Conservation (phyloP, 2,888 invertebrate species). For the Sesia bembeciformis region DNA sequence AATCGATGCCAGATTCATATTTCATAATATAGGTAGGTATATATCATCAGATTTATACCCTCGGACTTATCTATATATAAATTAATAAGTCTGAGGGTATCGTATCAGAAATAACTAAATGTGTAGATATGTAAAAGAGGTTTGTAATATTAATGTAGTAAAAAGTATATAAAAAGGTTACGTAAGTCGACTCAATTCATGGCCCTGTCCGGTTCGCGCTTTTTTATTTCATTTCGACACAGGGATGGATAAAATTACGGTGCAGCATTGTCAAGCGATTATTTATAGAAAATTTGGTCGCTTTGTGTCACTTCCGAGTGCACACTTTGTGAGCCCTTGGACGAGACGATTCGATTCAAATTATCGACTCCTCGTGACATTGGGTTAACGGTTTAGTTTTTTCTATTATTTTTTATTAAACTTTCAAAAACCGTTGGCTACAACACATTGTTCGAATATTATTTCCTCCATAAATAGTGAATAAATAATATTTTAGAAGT, state of each 20-base stretch:
- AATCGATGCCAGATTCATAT: too few species aligned
- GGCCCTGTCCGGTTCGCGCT: conserved; percentile 30
- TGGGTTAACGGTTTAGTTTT: conserved; percentile 36
- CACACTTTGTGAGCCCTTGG: conserved; percentile 23
- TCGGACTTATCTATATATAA: too few species aligned
- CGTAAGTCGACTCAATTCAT: conserved; percentile 29
- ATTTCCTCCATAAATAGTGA: too few species aligned
- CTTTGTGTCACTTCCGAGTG: conserved; percentile 61
- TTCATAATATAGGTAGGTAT: too few species aligned
- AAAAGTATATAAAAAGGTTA: too few species aligned
- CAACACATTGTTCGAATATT: neutral
- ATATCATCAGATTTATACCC: too few species aligned
- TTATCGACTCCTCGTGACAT: conserved; percentile 39
- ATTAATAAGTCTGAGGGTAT: too few species aligned
- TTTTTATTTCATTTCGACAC: conserved; percentile 67
- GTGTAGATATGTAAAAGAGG: too few species aligned
- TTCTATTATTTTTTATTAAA: conserved; percentile 18
- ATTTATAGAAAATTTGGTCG: conserved; percentile 70
- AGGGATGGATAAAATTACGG: conserved; percentile 69
- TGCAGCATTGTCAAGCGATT: conserved; percentile 63
- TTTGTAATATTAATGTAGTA: too few species aligned
- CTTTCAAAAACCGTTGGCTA: conserved; percentile 33
- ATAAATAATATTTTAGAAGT: too few species aligned
- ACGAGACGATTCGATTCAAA: conserved; percentile 34
- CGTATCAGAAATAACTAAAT: too few species aligned